A percentile compares a stretch with the other conserved stretches of the same genome.
Evolutionary conservation across 1,140 invertebrate species (phyloP).

Genomic region (Manduca sexta): DNA sequence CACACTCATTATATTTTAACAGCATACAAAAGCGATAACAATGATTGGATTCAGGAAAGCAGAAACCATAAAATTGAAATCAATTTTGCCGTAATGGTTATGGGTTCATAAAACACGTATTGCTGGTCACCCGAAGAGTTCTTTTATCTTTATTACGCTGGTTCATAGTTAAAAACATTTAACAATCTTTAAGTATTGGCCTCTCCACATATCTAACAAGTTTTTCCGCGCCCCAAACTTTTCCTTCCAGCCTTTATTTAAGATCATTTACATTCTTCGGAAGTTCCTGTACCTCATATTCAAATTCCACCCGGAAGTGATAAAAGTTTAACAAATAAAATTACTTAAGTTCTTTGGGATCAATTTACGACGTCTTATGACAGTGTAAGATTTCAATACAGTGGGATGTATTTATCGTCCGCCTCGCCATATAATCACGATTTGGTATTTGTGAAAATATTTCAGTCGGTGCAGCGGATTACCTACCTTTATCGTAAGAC

Average conservation of each 20-base stretch:
- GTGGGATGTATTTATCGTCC: constrained; percentile 53
- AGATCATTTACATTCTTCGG: background rate
- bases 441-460: constrained; percentile 59
- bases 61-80: constrained; percentile 71
- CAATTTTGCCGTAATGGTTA: constrained; percentile 69
- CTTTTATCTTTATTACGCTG: constrained; percentile 47
- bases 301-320: constrained; percentile 12
- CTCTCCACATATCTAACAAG: too few relatives aligned
- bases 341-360: constrained; percentile 27
- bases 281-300: background rate
- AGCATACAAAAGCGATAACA: constrained; percentile 60
- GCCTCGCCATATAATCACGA: constrained; percentile 54
- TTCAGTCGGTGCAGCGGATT: constrained; percentile 22
- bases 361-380: constrained; percentile 50
- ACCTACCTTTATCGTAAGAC: constrained; percentile 26
- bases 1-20: constrained; percentile 14
- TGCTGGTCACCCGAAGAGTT: constrained; percentile 47
- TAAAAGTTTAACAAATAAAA: constrained; percentile 30
- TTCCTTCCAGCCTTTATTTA: too few relatives aligned
- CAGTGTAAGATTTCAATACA: constrained; percentile 57
- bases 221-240: too few relatives aligned
- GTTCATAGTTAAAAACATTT: background rate
- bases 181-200: background rate
- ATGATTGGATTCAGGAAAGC: constrained; percentile 69
- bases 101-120: constrained; percentile 62